Evolutionary conservation across 2,888 invertebrate species (phyloP), one percentile per base, ranked within the genome.

Genomic region (Melinaea marsaeus): DNA sequence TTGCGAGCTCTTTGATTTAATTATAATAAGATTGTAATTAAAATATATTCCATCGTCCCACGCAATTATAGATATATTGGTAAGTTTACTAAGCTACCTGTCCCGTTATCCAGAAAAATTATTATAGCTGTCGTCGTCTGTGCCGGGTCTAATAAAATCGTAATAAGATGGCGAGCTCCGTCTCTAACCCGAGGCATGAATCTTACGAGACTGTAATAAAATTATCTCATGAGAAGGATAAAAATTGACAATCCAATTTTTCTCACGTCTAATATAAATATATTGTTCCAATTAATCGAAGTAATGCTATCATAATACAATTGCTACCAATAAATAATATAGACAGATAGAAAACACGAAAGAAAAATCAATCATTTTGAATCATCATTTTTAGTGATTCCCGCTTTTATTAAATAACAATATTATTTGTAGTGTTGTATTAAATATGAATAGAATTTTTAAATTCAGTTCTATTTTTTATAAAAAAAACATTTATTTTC

Each of bases 111-210:
- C 78, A 73, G 75, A 76, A 80, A 83, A 86, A 83, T 83, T 85
- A 84, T 83, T 80, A 79, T 80, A 78, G 78, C 78, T 76, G 74
- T 73, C 77, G 77, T 70, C 71, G 73, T 69, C 77, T 76, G 72
- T 77, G 77, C 76, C 74, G 72, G 68, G 71, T 74, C 79, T 86
- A 85, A 85, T 88, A 88, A 88, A 89, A 88, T 81, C 77, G 87
- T 85, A 88, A 88, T 88, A 87, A 87, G 80, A 79, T 74, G 79
- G 74, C 75, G 77, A 74, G 77, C 74, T 75, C 72, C 74, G 70
- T 74, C 71, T 71, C 75, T 73, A 75, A 80, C 83, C 80, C 71
- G 76, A 67, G 82, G 81, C 82, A 77, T 74, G 81, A 86, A 85
- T 86, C 84, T 84, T 76, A 75, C 79, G 77, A 72, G 74, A 72